phyloP scores from a whole-genome alignment of 1,140 invertebrate genomes.

The Meteorus sp. region DNA sequence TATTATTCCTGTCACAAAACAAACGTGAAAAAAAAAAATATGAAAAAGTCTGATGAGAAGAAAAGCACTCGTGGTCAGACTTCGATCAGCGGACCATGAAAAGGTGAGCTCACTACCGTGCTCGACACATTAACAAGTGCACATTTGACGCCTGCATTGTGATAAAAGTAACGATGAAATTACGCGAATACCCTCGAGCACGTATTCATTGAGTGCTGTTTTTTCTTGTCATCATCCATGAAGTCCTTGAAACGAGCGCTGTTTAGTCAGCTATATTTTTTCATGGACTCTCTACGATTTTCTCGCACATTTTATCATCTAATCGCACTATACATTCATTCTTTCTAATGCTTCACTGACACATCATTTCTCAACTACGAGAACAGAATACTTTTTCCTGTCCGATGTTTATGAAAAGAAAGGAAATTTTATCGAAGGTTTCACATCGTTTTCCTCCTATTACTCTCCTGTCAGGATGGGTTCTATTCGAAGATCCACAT shows the following conservation, averaged over 20 bases:
- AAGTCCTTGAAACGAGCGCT: slow-evolving; percentile 35
- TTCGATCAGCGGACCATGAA: too few relatives aligned
- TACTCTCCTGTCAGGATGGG: background rate
- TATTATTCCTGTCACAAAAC: too few relatives aligned
- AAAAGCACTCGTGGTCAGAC: too few relatives aligned
- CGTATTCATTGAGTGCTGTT: slow-evolving; percentile 30
- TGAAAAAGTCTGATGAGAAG: too few relatives aligned
- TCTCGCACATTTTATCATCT: slow-evolving; percentile 3
- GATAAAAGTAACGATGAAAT: background rate
- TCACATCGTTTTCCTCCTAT: background rate
- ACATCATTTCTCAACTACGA: too few relatives aligned
- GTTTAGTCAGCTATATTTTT: slow-evolving; percentile 34
- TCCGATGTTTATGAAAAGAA: background rate
- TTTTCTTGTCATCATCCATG: too few relatives aligned
- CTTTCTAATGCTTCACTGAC: too few relatives aligned
- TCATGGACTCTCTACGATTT: slow-evolving; percentile 30
- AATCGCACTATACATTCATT: background rate
- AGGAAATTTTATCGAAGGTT: background rate
- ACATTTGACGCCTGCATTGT: too few relatives aligned
- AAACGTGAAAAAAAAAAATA: too few relatives aligned
- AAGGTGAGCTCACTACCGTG: too few relatives aligned
- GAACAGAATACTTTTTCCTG: background rate
- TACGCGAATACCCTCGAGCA: slow-evolving; percentile 36
- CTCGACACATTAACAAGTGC: too few relatives aligned
- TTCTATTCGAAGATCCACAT: background rate